A percentile compares a stretch with the other conserved stretches of the same genome.
These are phyloP conservation scores for Todus mexicanus DNA, from an alignment of 2,797 vertebrate species.

Conservation along the genomic window DNA sequence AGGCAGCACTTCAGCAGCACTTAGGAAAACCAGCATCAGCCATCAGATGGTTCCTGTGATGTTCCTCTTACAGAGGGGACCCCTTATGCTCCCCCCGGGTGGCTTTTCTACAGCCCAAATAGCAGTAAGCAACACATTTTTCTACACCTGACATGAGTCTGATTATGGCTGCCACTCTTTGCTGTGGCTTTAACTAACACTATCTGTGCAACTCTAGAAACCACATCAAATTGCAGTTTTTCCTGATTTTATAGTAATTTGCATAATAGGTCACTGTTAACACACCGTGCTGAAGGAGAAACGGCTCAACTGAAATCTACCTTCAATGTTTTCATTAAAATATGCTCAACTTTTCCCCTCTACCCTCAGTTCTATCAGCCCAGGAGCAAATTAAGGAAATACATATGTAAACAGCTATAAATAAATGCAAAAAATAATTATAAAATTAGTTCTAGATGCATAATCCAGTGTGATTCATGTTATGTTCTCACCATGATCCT, in stretches of 20 bases:
- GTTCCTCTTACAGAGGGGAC: background rate
- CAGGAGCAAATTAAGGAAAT: slow-evolving; percentile 58
- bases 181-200: slow-evolving; percentile 6
- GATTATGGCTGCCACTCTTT: background rate
- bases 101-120: background rate
- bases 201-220: slow-evolving; percentile 40
- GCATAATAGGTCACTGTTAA: slow-evolving; percentile 56
- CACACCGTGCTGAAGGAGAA: slow-evolving; percentile 34
- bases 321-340: slow-evolving; percentile 36
- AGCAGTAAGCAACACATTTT: background rate
- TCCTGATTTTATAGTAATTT: slow-evolving; percentile 56
- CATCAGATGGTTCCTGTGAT: background rate
- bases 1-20: background rate
- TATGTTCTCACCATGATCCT: slow-evolving; percentile 68
- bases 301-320: slow-evolving; percentile 24
- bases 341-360: background rate
- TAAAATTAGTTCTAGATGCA: slow-evolving; percentile 77
- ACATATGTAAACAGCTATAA: slow-evolving; percentile 71
- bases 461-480: slow-evolving; percentile 67
- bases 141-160: background rate
- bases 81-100: background rate
- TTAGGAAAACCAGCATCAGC: background rate
- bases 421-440: slow-evolving; percentile 74
- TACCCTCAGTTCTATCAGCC: slow-evolving; percentile 2
- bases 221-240: slow-evolving; percentile 58